A percentile compares a stretch with the other conserved stretches of the same genome.
phyloP scores from a whole-genome alignment of 2,797 vertebrate genomes.

The Anisognathus igniventris region DNA sequence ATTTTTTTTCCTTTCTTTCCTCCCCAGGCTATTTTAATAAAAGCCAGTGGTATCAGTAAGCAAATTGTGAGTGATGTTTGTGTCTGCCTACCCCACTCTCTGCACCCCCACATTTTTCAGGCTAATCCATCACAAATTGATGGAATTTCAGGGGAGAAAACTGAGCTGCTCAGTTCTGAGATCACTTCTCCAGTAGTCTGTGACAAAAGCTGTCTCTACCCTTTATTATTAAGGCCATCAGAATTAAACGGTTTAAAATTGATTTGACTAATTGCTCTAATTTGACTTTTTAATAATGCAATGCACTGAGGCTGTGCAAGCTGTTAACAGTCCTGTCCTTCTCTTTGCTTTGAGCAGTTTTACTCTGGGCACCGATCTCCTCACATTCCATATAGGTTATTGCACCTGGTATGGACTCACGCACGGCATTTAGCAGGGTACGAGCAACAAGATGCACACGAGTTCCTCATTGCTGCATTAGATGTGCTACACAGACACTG shows the following conservation, averaged over 20 bases:
- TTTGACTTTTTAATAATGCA: constrained; percentile 8
- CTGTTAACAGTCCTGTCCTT: constrained; percentile 50
- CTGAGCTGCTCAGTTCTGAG: neutral
- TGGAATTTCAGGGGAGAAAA: neutral
- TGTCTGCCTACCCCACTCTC: neutral
- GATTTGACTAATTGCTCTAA: constrained; percentile 5
- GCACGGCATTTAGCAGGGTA: constrained; percentile 97
- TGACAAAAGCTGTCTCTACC: neutral
- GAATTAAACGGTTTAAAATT: neutral
- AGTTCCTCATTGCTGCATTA: constrained; percentile 97
- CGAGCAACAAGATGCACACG: constrained; percentile 98
- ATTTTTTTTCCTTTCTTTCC: neutral
- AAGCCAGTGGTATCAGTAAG: neutral
- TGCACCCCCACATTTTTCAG: neutral
- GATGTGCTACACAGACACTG: constrained; percentile 97
- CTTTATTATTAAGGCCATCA: neutral
- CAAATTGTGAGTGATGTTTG: neutral
- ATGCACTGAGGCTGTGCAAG: neutral
- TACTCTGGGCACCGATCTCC: constrained; percentile 98
- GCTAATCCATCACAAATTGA: neutral
- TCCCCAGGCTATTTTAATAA: neutral
- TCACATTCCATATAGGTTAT: constrained; percentile 98
- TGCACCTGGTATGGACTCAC: constrained; percentile 98
- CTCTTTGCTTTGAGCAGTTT: constrained; percentile 79
- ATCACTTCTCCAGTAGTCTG: neutral